phyloP scores from a whole-genome alignment of 2,888 invertebrate genomes.

The Lapara coniferarum region DNA sequence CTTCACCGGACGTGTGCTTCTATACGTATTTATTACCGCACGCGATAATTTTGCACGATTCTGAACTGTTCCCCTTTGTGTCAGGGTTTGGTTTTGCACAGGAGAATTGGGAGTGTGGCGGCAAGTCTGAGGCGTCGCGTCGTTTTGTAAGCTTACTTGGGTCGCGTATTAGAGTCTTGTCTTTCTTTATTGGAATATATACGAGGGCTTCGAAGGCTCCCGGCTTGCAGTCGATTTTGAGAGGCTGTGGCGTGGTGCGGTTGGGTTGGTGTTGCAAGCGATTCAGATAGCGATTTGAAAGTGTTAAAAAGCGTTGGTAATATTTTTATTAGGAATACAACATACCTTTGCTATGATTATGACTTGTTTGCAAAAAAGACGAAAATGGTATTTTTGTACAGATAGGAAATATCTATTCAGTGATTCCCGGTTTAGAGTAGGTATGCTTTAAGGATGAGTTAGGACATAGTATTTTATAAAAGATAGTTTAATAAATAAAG shows the following conservation, averaged over 20 bases:
- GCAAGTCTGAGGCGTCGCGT: conserved; percentile 72
- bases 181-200: conserved; percentile 78
- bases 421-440: too few relatives aligned
- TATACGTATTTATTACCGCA: conserved; percentile 66
- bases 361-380: not conserved
- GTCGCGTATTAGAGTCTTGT: conserved; percentile 74
- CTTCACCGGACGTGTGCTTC: conserved; percentile 68
- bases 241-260: not conserved
- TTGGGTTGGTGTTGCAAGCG: conserved; percentile 18
- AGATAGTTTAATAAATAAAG: too few relatives aligned
- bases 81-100: conserved; percentile 47
- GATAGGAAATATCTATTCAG: too few relatives aligned
- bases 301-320: not conserved
- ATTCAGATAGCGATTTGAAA: not conserved
- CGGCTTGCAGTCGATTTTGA: not conserved
- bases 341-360: not conserved
- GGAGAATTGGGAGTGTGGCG: conserved; percentile 31
- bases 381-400: not conserved
- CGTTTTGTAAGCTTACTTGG: conserved; percentile 73
- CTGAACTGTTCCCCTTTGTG: conserved; percentile 35
- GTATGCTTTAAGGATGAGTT: too few relatives aligned
- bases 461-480: too few relatives aligned
- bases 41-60: conserved; percentile 30
- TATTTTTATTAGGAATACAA: not conserved
- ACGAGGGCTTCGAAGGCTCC: conserved; percentile 54